These are phyloP conservation scores for Rhagophthalmus giganteus DNA, from an alignment of 2,888 invertebrate species.

Conservation along the genomic window DNA sequence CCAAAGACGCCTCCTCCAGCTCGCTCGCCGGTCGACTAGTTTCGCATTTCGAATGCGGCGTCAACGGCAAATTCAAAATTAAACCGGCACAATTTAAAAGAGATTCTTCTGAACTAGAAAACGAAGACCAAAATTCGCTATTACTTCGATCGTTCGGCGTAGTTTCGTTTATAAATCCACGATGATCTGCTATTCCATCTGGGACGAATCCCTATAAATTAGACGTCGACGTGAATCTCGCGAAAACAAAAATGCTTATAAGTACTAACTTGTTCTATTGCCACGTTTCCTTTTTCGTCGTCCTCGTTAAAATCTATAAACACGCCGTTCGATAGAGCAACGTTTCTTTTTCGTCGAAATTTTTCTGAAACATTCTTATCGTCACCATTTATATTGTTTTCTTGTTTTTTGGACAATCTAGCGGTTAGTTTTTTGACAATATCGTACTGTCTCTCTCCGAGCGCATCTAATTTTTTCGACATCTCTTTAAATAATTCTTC, in stretches of 20 bases:
- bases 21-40: slow-evolving; percentile 52
- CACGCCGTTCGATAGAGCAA: slow-evolving; percentile 46
- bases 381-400: neutral
- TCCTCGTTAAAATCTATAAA: slow-evolving; percentile 59
- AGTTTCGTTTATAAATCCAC: slow-evolving; percentile 66
- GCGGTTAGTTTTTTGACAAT: slow-evolving; percentile 62
- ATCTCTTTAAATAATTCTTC: slow-evolving; percentile 65
- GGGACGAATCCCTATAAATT: slow-evolving; percentile 58
- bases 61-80: slow-evolving; percentile 71
- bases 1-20: slow-evolving; percentile 58
- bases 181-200: slow-evolving; percentile 66
- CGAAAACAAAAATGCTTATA: neutral
- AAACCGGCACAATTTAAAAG: slow-evolving; percentile 73
- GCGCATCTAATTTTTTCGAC: slow-evolving; percentile 59
- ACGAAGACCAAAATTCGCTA: slow-evolving; percentile 80
- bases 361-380: neutral
- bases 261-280: slow-evolving; percentile 63
- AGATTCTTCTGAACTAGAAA: slow-evolving; percentile 79
- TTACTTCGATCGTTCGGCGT: slow-evolving; percentile 71
- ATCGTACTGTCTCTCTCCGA: slow-evolving; percentile 62
- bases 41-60: slow-evolving; percentile 64
- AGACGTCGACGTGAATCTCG: neutral
- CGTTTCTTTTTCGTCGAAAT: slow-evolving; percentile 15
- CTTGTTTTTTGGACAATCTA: slow-evolving; percentile 41
- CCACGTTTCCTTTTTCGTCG: slow-evolving; percentile 64